Evolutionary conservation across 2,888 invertebrate species (phyloP), one percentile per base, ranked within the genome.

Genomic region (Lathronympha strigana): DNA sequence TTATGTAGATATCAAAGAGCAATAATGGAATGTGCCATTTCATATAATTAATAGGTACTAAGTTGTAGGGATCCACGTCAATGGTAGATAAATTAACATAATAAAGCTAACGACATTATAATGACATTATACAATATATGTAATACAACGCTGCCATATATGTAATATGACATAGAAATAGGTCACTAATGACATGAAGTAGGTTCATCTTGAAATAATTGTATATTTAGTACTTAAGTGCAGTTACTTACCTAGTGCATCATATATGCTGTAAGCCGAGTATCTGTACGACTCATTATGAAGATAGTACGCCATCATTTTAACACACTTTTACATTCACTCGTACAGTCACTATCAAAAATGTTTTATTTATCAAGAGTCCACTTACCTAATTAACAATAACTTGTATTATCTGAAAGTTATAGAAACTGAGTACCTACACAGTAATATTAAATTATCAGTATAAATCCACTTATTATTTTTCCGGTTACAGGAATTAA

Each of bases 1-100:
- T 33, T 38, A 9, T 23, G 31, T 31, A 31, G 21, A 21, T 58
- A 58, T 47, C 45, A n/a, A n/a, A 55, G 25, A 19, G 1, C 19
- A 19, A 21, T 57, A 21, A 45, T 45, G 57, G 57, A 57, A 57
- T 57, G 31, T 45, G 28, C 43, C 55, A 25, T 57, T 45, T 43
- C 43, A 17, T 31, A 13, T 19, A n/a, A 40, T 45, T 28, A 15
- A 40, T 17, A 36, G n/a, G 36, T n/a, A 33, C 33, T 51, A 11
- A 19, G 9, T 11, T 19, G 33, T 28, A 11, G 17, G 23, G 17
- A 53, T 54, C 13, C 40, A 19, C 43, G 43, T 43, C 40, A 57
- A 45, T 31, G 21, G 43, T 28, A 57, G 15, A 53, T 36, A 23
- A 33, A 33, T 21, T 13, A 33, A 51, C 11, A 31, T 33, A 19